These are phyloP conservation scores for Ernsta delagoae DNA, from an alignment of 2,888 invertebrate species.

Conservation along the genomic window DNA sequence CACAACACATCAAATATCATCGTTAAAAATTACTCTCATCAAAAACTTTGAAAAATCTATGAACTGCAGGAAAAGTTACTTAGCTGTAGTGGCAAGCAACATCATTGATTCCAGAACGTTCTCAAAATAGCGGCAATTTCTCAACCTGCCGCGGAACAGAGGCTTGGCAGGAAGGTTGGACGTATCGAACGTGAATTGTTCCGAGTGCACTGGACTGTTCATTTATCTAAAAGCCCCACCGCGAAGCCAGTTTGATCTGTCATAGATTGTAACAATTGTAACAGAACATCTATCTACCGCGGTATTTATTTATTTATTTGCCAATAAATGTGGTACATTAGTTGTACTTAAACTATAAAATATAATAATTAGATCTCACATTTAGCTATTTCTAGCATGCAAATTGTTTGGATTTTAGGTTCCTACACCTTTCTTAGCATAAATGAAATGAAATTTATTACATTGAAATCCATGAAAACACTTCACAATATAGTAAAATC, in stretches of 20 bases:
- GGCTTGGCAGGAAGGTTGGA: not conserved
- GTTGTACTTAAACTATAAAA: too few relatives aligned
- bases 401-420: too few relatives aligned
- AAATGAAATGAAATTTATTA: too few relatives aligned
- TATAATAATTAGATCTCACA: too few relatives aligned
- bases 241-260: not conserved
- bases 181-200: slow-evolving; percentile 1
- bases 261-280: not conserved
- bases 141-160: not conserved
- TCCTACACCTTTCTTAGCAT: too few relatives aligned
- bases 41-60: too few relatives aligned
- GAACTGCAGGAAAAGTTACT: not conserved
- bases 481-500: too few relatives aligned
- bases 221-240: slow-evolving; percentile 15
- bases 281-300: not conserved
- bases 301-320: not conserved
- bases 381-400: too few relatives aligned
- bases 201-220: slow-evolving; percentile 1
- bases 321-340: too few relatives aligned
- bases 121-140: slow-evolving; percentile 7
- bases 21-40: too few relatives aligned
- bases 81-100: not conserved
- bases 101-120: slow-evolving; percentile 8
- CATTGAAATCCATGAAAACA: too few relatives aligned
- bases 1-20: too few relatives aligned